These are phyloP conservation scores for Galendromus occidentalis DNA, from an alignment of 1,140 invertebrate species.

Conservation along the genomic window DNA sequence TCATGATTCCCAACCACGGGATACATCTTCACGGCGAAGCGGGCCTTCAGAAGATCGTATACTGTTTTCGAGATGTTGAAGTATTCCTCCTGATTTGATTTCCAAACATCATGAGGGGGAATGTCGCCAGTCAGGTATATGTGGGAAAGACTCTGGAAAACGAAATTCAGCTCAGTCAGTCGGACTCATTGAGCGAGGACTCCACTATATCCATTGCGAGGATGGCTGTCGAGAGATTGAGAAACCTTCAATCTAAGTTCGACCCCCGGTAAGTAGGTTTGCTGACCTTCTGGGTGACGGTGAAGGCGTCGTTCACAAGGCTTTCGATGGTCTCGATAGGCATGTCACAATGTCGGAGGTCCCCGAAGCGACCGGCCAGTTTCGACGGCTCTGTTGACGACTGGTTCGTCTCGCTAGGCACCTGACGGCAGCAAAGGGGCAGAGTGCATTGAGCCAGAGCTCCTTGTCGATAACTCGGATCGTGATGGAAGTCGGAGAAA, in stretches of 20 bases:
- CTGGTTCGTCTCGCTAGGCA: not conserved
- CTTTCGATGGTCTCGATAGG: conserved; percentile 29
- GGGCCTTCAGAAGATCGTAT: conserved; percentile 33
- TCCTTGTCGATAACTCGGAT: conserved; percentile 32
- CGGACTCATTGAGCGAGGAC: too few relatives aligned
- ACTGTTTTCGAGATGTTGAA: conserved; percentile 29
- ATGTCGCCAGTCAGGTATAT: conserved; percentile 44
- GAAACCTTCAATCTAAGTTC: too few relatives aligned
- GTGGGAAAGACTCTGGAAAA: conserved; percentile 28
- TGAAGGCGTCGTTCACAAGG: conserved; percentile 27
- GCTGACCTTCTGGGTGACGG: conserved; percentile 16
- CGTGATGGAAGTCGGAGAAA: conserved; percentile 33
- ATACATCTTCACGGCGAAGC: conserved; percentile 30
- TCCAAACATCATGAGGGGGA: conserved; percentile 43
- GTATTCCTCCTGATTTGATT: conserved; percentile 34
- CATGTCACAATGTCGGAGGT: conserved; percentile 30
- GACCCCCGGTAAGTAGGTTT: too few relatives aligned
- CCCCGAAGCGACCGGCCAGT: conserved; percentile 29
- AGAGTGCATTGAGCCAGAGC: conserved; percentile 29
- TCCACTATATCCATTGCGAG: too few relatives aligned
- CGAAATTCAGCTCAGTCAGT: too few relatives aligned
- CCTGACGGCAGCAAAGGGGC: conserved; percentile 31
- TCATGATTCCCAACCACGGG: conserved; percentile 44
- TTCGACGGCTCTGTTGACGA: too few relatives aligned
- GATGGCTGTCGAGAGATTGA: too few relatives aligned